These are phyloP conservation scores for Acrobasis repandana DNA, from an alignment of 2,888 invertebrate genomes.

Conservation along the genomic window DNA sequence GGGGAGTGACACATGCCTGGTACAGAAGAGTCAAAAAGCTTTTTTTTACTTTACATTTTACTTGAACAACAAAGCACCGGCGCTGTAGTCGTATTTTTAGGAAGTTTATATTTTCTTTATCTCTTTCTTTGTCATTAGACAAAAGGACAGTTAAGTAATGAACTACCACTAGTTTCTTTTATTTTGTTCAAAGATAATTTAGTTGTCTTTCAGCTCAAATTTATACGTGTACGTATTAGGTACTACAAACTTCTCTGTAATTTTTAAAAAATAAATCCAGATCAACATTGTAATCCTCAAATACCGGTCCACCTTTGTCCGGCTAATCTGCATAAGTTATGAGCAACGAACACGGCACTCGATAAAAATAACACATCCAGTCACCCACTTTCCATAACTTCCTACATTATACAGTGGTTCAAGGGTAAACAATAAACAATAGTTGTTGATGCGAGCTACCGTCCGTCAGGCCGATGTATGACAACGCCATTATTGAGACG, in stretches of 20 bases:
- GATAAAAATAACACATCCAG: conserved; percentile 21
- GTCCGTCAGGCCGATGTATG: conserved; percentile 67
- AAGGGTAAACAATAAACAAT: conserved; percentile 65
- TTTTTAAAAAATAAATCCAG: neutral
- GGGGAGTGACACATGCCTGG: no score
- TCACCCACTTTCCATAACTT: conserved; percentile 21
- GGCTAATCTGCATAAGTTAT: conserved; percentile 1
- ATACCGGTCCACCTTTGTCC: conserved; percentile 4
- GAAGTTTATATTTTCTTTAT: no score
- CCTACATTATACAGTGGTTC: conserved; percentile 42
- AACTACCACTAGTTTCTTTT: no score
- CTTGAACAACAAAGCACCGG: no score
- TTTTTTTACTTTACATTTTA: no score
- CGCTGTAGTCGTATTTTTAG: no score
- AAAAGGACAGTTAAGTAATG: no score
- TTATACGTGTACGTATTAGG: no score
- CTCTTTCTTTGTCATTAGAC: no score
- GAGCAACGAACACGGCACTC: conserved; percentile 5
- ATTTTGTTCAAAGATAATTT: no score
- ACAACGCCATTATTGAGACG: conserved; percentile 60
- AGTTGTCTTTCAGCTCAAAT: neutral
- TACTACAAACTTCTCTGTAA: neutral
- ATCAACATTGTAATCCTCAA: neutral
- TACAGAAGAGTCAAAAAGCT: no score
- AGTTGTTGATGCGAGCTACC: conserved; percentile 59